Base-by-base conservation (phyloP, 92 coral and sea anemone species). In the Desmophyllum pertusum region DNA sequence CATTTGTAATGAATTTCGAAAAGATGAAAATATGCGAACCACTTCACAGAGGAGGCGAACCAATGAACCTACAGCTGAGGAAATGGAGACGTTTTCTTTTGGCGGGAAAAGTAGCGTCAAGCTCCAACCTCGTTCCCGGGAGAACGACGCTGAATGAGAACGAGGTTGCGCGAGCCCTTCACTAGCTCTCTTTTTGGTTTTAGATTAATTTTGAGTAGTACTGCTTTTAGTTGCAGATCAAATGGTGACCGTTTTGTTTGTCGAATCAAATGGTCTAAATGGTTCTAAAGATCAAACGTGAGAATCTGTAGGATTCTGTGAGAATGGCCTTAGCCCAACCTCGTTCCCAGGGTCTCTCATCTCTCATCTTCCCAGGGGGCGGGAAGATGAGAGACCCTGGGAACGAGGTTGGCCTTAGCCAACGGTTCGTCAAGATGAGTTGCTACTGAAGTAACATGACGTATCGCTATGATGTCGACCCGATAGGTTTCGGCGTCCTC, bases 51-150 rank as follows among this genome's bases (percentile, higher is more conserved):
- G 75, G 46, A 68, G 75, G 46, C 75, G 18, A 50, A 80, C 84
- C 10, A 43, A 66, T 43, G 75, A 80, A 18, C 39, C 18, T 42
- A 25, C 62, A 4, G 61, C 35, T 5, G 73, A 79, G 45, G 83
- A 79, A 64, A 31, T 80, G 75, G 59, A 66, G 18, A 80, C 84
- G 18, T 80, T 80, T 33, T 18, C 29, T 40, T 21, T 43, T 35
- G 31, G 68, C n/a, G 61, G 64, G 11, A 63, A 79, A 65, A 48
- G 70, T 29, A 30, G 39, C 5, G 11, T 65, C 10, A 7, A 1
- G 70, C 0, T 15, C n/a, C 70, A 65, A 8, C 70, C 39, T 65
- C 39, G 41, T 65, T 65, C 23, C 40, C 40, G 19, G 15, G 21
- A 15, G 0, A 64, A 64, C 0, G 9, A 65, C 7, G 17, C 39